Evolutionary conservation across 2,113 vertebrate species (phyloP).

Genomic region (Spea bombifrons): DNA sequence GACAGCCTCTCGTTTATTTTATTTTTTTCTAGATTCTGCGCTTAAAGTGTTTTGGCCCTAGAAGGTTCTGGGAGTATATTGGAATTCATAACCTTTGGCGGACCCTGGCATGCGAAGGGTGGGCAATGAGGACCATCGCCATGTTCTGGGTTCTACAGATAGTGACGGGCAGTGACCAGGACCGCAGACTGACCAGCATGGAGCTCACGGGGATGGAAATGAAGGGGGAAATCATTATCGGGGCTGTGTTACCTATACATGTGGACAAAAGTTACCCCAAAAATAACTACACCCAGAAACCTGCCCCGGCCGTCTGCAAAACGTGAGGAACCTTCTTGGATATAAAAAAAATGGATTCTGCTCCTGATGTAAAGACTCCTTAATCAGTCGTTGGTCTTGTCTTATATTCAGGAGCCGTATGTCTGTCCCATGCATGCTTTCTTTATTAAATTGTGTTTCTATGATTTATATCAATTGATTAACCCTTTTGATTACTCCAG

Average conservation of each 20-base stretch:
- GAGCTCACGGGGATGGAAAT: conserved; percentile 13
- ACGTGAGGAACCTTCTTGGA: conserved; percentile 5
- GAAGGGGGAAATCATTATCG: conserved; percentile 1
- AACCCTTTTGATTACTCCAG: background rate
- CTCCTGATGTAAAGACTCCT: too few relatives aligned
- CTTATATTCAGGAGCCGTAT: background rate
- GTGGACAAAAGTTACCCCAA: conserved; percentile 22
- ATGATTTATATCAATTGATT: background rate
- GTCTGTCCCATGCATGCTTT: background rate
- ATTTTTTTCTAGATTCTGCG: background rate
- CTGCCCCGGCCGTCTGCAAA: conserved; percentile 4
- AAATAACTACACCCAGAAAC: background rate
- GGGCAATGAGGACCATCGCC: background rate
- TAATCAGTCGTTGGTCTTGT: too few relatives aligned
- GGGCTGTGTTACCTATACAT: conserved; percentile 14
- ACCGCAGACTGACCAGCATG: background rate
- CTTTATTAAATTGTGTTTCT: background rate
- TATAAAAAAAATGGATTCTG: too few relatives aligned
- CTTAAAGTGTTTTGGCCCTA: background rate
- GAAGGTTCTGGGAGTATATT: background rate
- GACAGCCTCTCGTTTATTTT: too few relatives aligned
- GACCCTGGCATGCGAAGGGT: background rate
- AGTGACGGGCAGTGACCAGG: background rate
- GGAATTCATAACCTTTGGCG: background rate
- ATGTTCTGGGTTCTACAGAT: background rate